A percentile compares a stretch with the other conserved stretches of the same genome.
Evolutionary conservation across 2,888 invertebrate genomes (phyloP).

Genomic region (Cosmia pyralina): DNA sequence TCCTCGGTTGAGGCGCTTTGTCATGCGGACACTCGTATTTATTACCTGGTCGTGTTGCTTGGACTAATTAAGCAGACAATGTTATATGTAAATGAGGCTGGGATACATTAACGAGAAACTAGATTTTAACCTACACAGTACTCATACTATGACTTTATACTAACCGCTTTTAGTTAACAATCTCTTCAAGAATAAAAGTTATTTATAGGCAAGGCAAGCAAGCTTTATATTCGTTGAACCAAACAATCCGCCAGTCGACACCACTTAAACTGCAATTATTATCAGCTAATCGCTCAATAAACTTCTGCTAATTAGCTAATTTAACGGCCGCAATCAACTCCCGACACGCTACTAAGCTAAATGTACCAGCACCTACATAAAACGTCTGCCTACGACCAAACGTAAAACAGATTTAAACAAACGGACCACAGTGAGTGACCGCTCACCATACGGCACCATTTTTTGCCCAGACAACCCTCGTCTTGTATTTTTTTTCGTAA

Average conservation of each 20-base stretch:
- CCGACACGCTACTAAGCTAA: slow-evolving; percentile 60
- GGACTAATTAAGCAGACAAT: slow-evolving; percentile 52
- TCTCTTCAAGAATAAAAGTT: slow-evolving; percentile 35
- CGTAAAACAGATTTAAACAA: slow-evolving; percentile 77
- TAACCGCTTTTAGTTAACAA: slow-evolving; percentile 6
- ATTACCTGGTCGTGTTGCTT: slow-evolving; percentile 32
- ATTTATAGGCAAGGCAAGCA: slow-evolving; percentile 8
- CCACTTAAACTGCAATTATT: slow-evolving; percentile 56
- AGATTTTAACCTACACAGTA: slow-evolving; percentile 19
- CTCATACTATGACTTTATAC: slow-evolving; percentile 11
- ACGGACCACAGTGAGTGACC: slow-evolving; percentile 74
- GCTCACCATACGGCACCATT: slow-evolving; percentile 77
- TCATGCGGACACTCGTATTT: slow-evolving; percentile 48
- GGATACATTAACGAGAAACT: slow-evolving; percentile 21
- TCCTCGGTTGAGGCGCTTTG: slow-evolving; percentile 49
- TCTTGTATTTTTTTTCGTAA: slow-evolving; percentile 70
- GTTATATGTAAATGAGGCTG: slow-evolving; percentile 34
- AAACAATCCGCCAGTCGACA: slow-evolving; percentile 44
- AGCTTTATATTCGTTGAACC: slow-evolving; percentile 15
- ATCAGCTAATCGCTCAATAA: slow-evolving; percentile 63
- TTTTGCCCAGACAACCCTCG: slow-evolving; percentile 76
- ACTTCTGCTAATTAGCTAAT: slow-evolving; percentile 64
- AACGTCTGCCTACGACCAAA: slow-evolving; percentile 59
- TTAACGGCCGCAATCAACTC: slow-evolving; percentile 58
- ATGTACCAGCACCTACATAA: slow-evolving; percentile 60